Percentiles rank a stretch among this genome's conserved stretches.
Evolutionary conservation across 2,113 vertebrate genomes (phyloP).

Genomic region (Castor canadensis): DNA sequence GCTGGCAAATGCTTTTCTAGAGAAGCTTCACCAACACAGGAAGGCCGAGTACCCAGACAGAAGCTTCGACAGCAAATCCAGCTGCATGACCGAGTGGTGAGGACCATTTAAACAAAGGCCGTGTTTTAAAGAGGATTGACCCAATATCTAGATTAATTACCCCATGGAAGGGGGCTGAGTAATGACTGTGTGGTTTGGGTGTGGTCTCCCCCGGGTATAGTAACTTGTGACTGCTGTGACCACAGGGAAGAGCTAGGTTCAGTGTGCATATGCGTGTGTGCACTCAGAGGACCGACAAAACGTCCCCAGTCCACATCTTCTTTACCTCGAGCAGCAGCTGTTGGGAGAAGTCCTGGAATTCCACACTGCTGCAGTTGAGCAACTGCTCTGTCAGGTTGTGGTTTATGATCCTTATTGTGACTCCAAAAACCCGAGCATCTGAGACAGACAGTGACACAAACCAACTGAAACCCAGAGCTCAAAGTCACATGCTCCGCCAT

Average conservation of each 20-base stretch:
- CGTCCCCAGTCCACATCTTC: accelerated
- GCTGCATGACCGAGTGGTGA: background rate
- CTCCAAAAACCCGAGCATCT: conserved; percentile 80
- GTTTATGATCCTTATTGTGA: conserved; percentile 77
- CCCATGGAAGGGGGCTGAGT: background rate
- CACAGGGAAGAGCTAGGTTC: background rate
- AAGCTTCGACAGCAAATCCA: background rate
- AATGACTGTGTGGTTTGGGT: background rate
- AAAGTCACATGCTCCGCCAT: background rate
- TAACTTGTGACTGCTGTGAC: background rate
- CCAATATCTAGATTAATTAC: background rate
- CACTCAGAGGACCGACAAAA: accelerated
- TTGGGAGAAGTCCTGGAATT: conserved; percentile 77
- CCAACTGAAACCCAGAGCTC: background rate
- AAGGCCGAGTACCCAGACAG: background rate
- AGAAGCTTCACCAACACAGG: background rate
- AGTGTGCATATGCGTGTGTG: background rate
- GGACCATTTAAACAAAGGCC: background rate
- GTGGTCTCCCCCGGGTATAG: background rate
- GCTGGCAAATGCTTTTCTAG: accelerated
- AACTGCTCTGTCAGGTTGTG: conserved; percentile 77
- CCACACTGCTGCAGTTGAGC: conserved; percentile 59
- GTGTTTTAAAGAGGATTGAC: background rate
- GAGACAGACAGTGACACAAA: background rate
- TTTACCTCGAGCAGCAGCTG: conserved; percentile 81